A percentile compares a stretch with the other conserved stretches of the same genome.
These are phyloP conservation scores for Arbacia lixula DNA, from an alignment of 53 echinoderm and acorn worm genomes.

Conservation along the genomic window DNA sequence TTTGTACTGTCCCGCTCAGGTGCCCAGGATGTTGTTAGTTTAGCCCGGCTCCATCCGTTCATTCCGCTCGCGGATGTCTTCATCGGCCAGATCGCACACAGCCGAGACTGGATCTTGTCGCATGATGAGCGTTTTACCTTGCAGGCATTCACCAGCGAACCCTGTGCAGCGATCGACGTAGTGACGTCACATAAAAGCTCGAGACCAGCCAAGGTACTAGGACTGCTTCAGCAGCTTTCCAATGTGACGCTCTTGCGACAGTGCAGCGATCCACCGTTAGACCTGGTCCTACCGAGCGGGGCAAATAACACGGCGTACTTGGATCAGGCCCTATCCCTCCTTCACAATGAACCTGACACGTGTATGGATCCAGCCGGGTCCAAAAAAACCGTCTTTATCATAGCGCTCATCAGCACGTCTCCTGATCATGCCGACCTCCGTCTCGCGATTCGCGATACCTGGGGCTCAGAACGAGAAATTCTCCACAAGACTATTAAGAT, in stretches of 20 bases:
- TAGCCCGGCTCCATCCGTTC: conserved; percentile 13
- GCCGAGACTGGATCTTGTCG: conserved; percentile 61
- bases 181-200: conserved; percentile 65
- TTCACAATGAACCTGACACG: too few relatives aligned
- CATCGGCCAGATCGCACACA: conserved; percentile 66
- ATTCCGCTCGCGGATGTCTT: conserved; percentile 79
- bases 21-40: not conserved
- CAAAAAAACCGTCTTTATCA: conserved; percentile 26
- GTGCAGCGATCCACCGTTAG: too few relatives aligned
- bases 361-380: too few relatives aligned
- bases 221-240: too few relatives aligned
- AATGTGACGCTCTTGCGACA: too few relatives aligned
- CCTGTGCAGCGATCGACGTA: conserved; percentile 56
- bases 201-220: too few relatives aligned
- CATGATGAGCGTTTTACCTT: conserved; percentile 70
- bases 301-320: too few relatives aligned
- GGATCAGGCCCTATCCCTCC: too few relatives aligned
- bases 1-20: not conserved
- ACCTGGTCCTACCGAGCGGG: too few relatives aligned
- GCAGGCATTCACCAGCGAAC: conserved; percentile 36
- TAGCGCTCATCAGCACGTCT: conserved; percentile 38
- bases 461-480: conserved; percentile 17
- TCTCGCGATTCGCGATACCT: conserved; percentile 58
- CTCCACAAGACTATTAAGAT: not conserved
- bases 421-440: conserved; percentile 28